Evolutionary conservation across 2,113 vertebrate genomes (phyloP).

Genomic region (Sigmodon hispidus): DNA sequence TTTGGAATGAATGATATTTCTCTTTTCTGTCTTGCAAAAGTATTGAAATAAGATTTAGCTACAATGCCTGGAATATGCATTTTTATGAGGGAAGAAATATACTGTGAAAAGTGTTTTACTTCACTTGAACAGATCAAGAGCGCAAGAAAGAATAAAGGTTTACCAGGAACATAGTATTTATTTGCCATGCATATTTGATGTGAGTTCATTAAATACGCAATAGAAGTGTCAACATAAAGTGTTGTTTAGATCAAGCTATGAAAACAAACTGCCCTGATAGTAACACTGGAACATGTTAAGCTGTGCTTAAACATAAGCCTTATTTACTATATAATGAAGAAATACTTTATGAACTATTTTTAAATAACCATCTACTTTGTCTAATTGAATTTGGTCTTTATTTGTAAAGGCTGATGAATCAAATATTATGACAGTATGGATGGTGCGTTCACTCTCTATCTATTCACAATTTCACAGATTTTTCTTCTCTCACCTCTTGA

Average conservation of each 20-base stretch:
- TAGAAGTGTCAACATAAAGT: slow-evolving; percentile 89
- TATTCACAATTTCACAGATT: slow-evolving; percentile 45
- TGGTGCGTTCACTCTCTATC: slow-evolving; percentile 62
- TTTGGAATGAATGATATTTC: slow-evolving; percentile 73
- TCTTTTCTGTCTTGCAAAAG: slow-evolving; percentile 75
- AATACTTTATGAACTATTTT: slow-evolving; percentile 83
- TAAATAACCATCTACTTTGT: slow-evolving; percentile 86
- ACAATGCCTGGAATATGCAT: slow-evolving; percentile 71
- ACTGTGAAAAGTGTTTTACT: slow-evolving; percentile 74
- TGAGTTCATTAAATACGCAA: slow-evolving; percentile 86
- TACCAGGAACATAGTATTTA: slow-evolving; percentile 85
- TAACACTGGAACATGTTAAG: slow-evolving; percentile 83
- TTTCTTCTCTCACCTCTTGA: slow-evolving; percentile 73
- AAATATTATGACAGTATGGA: slow-evolving; percentile 60
- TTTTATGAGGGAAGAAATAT: slow-evolving; percentile 84
- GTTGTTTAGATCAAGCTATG: slow-evolving; percentile 85
- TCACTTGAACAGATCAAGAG: slow-evolving; percentile 75
- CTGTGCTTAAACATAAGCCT: slow-evolving; percentile 84
- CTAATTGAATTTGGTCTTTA: slow-evolving; percentile 86
- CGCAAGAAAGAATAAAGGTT: slow-evolving; percentile 77
- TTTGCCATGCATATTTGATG: slow-evolving; percentile 90
- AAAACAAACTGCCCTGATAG: slow-evolving; percentile 84
- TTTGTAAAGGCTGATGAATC: slow-evolving; percentile 79
- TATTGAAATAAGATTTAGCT: slow-evolving; percentile 81
- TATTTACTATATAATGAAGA: slow-evolving; percentile 83